Evolutionary conservation across 2,113 vertebrate species (phyloP), one percentile per base, ranked within the genome.

Genomic region (Bubalus kerabau): DNA sequence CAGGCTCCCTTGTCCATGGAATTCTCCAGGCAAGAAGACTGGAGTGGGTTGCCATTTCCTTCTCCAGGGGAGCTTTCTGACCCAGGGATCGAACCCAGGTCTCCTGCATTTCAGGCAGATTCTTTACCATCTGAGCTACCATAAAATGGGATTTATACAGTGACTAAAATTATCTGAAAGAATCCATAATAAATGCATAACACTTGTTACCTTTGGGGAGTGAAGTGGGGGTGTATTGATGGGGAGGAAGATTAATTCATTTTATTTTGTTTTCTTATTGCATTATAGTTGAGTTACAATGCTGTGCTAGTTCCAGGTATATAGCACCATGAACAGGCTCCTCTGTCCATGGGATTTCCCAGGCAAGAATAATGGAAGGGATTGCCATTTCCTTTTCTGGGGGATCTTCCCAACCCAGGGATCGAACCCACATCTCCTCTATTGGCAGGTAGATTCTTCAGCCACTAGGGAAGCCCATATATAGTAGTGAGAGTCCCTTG

Each of bases 281-380:
- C 19, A 32, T 28, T 10, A 81, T 21, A 19, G 46, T 81, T 81
- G 78, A 81, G 32, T 50, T 81, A 6, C 16, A 50, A 32, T 3
- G 8, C 50, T 30, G 43, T 0, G 0, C 16, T 19, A 50, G 46
- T 50, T 50, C 5, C 16, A 50, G 16, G 16, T 50, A 9, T 32
- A 19, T 1, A 32, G 46, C 14, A 50, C 78, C 5, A 0, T 74
- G 11, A 74, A 74, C 36, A 74, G 21, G 36, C 71, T 74, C 36
- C 11, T 74, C 36, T 43, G 71, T 43, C 71, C 21, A 14, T 40
- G 36, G 67, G 36, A 74, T 24, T 74, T 74, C 71, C 19, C 36
- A 74, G 67, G 71, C 71, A 43, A 24, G 21, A 74, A 74, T 74
- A 74, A 36, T 6, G 36, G 36, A 40, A 5, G n/a, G 36, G 36